phyloP scores from a whole-genome alignment of 2,888 invertebrate species.

The Beris morrisii region DNA sequence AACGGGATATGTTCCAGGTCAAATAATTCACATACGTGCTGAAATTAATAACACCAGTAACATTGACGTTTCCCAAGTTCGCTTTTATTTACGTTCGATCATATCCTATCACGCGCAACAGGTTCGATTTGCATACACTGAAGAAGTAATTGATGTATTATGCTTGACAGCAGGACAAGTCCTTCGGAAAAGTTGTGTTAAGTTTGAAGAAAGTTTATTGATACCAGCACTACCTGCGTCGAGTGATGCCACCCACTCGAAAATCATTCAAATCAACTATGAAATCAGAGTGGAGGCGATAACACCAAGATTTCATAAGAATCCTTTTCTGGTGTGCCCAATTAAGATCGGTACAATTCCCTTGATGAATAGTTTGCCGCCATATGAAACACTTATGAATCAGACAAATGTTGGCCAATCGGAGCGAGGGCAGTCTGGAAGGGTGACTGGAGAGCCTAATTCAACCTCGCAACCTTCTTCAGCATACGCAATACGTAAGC shows the following conservation, averaged over 20 bases:
- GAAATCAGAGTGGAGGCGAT: slow-evolving; percentile 33
- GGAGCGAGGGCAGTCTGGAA: no score
- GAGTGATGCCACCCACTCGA: slow-evolving; percentile 54
- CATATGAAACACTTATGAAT: no score
- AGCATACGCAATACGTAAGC: no score
- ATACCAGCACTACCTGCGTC: slow-evolving; percentile 77
- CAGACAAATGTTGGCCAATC: no score
- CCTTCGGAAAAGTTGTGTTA: slow-evolving; percentile 62
- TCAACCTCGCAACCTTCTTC: no score
- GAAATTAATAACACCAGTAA: slow-evolving; percentile 77
- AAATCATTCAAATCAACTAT: slow-evolving; percentile 35
- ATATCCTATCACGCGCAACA: slow-evolving; percentile 66
- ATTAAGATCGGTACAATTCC: slow-evolving; percentile 55
- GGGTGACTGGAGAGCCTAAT: no score
- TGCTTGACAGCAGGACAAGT: slow-evolving; percentile 69
- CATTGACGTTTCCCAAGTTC: slow-evolving; percentile 65
- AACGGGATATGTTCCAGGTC: slow-evolving; percentile 76
- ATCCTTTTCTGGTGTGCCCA: slow-evolving; percentile 49
- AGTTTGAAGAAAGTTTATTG: slow-evolving; percentile 66
- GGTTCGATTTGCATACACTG: slow-evolving; percentile 62
- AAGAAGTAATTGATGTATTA: slow-evolving; percentile 59
- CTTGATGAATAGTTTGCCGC: slow-evolving; percentile 35
- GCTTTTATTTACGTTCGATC: slow-evolving; percentile 69
- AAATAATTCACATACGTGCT: slow-evolving; percentile 69
- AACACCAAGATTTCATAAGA: slow-evolving; percentile 48